phyloP scores from a whole-genome alignment of 2,797 vertebrate genomes.

The Schizopygopsis pylzovi region DNA sequence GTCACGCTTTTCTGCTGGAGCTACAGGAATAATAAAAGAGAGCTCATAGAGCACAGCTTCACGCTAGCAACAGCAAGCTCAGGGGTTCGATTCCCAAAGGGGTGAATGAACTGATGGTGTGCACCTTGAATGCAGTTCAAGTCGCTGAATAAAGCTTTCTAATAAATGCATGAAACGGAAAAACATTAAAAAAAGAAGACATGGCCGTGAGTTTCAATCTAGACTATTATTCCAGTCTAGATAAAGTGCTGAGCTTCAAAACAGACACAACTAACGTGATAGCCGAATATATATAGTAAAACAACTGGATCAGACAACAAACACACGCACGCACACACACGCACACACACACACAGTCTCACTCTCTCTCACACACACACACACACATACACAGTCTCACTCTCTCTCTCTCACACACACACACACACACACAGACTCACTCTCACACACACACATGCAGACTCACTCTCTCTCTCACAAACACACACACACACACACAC shows the following conservation, averaged over 20 bases:
- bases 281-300: too few relatives aligned
- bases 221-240: background rate
- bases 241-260: too few relatives aligned
- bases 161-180: background rate
- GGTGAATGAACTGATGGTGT: background rate
- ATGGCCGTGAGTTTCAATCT: too few relatives aligned
- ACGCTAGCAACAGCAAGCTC: background rate
- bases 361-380: too few relatives aligned
- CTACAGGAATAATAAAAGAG: background rate
- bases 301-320: too few relatives aligned
- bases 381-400: too few relatives aligned
- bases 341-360: fast-evolving
- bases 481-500: too few relatives aligned
- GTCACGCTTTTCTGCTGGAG: background rate
- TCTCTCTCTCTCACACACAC: too few relatives aligned
- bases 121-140: background rate
- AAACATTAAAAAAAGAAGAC: background rate
- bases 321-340: background rate
- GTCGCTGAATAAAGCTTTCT: background rate
- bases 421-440: too few relatives aligned
- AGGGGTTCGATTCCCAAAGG: background rate
- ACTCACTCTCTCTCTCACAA: too few relatives aligned
- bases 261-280: background rate
- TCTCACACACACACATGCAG: too few relatives aligned
- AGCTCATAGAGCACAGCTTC: background rate